Base-by-base conservation (phyloP, 2,113 vertebrate genomes). In the Quiscalus mexicanus region DNA sequence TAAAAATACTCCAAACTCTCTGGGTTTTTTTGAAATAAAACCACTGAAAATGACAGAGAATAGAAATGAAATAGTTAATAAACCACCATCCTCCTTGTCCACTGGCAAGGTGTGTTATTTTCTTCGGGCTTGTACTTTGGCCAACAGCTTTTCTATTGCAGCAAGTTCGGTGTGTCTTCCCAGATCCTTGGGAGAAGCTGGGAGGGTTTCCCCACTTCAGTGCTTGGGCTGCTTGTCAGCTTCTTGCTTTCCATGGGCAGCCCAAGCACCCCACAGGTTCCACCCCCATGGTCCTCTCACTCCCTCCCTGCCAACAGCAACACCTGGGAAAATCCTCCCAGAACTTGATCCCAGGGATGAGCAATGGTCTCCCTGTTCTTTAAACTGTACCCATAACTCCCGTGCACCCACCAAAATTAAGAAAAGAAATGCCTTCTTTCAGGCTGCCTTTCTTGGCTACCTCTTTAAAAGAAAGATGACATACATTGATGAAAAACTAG, bases 281-380 rank as follows among this genome's bases (percentile, higher is more conserved):
- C 68, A 45, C 19, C 18, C 44, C 16, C 0, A 0, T 0, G 1
- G 4, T 35, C 13, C 23, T n/a, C 35, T 83, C 4, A 0, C 21
- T 92, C 16, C 30, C 22, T 59, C 7, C 64, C 49, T 75, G 35
- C 70, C 49, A 8, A 0, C 1, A 1, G 27, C 1, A 1, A 19
- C 42, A 62, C 9, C 31, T 3, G 0, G 22, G 23, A 33, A 69
- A 44, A 47, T n/a, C 75, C 69, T 20, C 28, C 25, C n/a, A 31
- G 0, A 0, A 23, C 15, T 45, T 4, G 0, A 8, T 89, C n/a
- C 12, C 31, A 22, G 6, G 24, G 21, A 31, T 55, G 18, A 89
- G 9, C 30, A 39, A 55, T 84, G 23, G 7, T 67, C 3, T 87
- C 49, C 19, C 7, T 3, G 0, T 25, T 62, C 55, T 83, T 89